Base-by-base conservation (phyloP, 1,140 invertebrate species). In the Caenorhabditis remanei region DNA sequence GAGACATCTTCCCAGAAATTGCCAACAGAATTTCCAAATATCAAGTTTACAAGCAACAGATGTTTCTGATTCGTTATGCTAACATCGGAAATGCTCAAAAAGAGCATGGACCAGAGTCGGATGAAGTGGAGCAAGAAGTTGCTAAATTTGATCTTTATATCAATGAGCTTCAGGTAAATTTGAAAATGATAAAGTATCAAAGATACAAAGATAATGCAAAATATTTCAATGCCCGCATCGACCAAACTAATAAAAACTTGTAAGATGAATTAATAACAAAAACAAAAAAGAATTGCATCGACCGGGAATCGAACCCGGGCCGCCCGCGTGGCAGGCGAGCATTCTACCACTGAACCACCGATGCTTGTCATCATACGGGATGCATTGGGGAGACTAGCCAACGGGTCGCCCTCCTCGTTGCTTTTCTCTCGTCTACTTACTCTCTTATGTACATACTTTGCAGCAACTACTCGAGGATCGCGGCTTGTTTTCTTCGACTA, bases 341-440 rank as follows among this genome's bases (percentile, higher is more conserved):
- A 94, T 94, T 94, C 93, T 94, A 93, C 93, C 93, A 93, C 93
- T 94, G 93, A 94, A 94, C 93, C 93, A 94, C 93, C 93, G 93
- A 93, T 93, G 93, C 93, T 92, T 86, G 75, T 87, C 11, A 61
- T 3, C 21, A 32, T 41, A 13, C 9, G 0, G 14, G 13, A 84
- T 41, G 58, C 24, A 61, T 4, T 19, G 4, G 19, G 14, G 24
- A 50, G 19, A 79, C 46, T n/a, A 19, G 14, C 21, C 11, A 53
- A 41, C 43, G 14, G 46, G 65, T 71, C 19, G 2, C 41, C 19
- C 16, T 14, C 6, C 3, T 50, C 21, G n/a, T 43, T 50, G 7
- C 11, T 24, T 50, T 50, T 50, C n/a, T 8, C 19, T 46, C 41
- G 11, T 50, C 46, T 50, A 9, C 5, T 2, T n/a, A 24, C 46